Conservation (phyloP, 2,113 vertebrate species). For the Tor tambroides region DNA sequence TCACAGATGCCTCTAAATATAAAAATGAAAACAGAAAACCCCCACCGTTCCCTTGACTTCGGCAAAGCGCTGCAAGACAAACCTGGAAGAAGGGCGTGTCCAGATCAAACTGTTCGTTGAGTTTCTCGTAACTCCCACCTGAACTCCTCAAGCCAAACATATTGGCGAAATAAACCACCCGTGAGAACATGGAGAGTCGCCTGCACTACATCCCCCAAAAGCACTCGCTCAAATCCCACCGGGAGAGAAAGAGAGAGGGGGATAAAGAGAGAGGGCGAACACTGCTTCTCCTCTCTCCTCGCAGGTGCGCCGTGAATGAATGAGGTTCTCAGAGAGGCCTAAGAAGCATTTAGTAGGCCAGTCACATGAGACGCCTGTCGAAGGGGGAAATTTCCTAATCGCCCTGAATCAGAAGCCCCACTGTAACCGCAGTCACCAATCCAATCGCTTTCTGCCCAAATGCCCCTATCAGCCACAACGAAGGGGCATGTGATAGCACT, state of each 20-base stretch:
- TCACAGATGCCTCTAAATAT: background rate
- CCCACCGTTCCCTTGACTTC: background rate
- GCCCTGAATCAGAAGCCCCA: slow-evolving; percentile 56
- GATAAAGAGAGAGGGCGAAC: slow-evolving; percentile 27
- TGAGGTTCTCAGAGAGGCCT: slow-evolving; percentile 55
- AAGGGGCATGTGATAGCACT: slow-evolving; percentile 30
- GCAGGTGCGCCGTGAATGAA: slow-evolving; percentile 58
- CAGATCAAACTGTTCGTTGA: slow-evolving; percentile 71
- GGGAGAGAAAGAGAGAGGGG: slow-evolving; percentile 32
- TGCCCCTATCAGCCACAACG: slow-evolving; percentile 36
- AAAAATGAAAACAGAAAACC: background rate
- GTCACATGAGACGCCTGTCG: slow-evolving; percentile 52
- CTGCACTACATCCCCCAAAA: slow-evolving; percentile 52
- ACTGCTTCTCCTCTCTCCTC: slow-evolving; percentile 43
- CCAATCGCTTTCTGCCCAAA: slow-evolving; percentile 45
- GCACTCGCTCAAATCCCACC: slow-evolving; percentile 27
- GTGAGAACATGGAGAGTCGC: slow-evolving; percentile 70
- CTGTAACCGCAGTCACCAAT: slow-evolving; percentile 54
- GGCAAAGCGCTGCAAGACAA: slow-evolving; percentile 44
- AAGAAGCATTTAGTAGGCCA: slow-evolving; percentile 55
- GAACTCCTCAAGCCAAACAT: slow-evolving; percentile 79
- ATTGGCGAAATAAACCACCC: slow-evolving; percentile 74
- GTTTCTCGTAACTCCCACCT: slow-evolving; percentile 77
- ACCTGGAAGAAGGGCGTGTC: slow-evolving; percentile 77
- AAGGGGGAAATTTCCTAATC: slow-evolving; percentile 55